Conservation (phyloP, 2,113 vertebrate genomes). For the Piprites chloris region DNA sequence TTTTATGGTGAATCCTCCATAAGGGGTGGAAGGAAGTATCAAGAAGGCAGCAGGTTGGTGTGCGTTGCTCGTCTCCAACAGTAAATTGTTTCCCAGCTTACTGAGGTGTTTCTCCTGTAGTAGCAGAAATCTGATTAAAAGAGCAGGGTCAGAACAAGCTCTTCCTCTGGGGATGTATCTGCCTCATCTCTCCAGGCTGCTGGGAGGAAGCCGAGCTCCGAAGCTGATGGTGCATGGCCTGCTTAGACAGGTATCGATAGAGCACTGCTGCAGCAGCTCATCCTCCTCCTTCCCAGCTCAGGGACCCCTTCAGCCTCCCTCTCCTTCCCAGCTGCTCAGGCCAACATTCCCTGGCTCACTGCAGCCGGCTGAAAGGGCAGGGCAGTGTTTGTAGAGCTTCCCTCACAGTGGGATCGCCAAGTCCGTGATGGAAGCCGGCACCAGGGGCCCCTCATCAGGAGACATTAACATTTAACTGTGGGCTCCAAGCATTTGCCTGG, state of each 20-base stretch:
- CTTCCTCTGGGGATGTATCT: background rate
- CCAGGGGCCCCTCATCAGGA: background rate
- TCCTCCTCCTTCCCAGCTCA: background rate
- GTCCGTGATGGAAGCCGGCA: background rate
- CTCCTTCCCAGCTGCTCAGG: background rate
- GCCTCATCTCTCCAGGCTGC: background rate
- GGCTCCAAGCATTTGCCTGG: background rate
- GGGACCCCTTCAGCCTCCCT: background rate
- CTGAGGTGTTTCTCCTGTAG: background rate
- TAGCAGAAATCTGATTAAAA: background rate
- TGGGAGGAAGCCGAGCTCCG: background rate
- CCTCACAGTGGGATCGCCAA: background rate
- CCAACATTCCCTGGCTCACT: background rate
- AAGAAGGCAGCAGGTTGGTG: background rate
- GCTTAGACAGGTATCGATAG: background rate
- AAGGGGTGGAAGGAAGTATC: background rate
- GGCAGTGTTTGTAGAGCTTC: background rate
- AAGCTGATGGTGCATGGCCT: background rate
- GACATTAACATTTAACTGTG: background rate
- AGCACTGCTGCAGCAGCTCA: background rate
- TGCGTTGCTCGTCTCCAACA: background rate
- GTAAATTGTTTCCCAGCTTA: background rate
- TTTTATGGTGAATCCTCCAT: background rate
- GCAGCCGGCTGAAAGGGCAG: constrained; percentile 18
- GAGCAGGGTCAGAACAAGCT: background rate